These are phyloP conservation scores for Pseudolycoriella hygida DNA, from an alignment of 2,888 invertebrate genomes.

Conservation along the genomic window DNA sequence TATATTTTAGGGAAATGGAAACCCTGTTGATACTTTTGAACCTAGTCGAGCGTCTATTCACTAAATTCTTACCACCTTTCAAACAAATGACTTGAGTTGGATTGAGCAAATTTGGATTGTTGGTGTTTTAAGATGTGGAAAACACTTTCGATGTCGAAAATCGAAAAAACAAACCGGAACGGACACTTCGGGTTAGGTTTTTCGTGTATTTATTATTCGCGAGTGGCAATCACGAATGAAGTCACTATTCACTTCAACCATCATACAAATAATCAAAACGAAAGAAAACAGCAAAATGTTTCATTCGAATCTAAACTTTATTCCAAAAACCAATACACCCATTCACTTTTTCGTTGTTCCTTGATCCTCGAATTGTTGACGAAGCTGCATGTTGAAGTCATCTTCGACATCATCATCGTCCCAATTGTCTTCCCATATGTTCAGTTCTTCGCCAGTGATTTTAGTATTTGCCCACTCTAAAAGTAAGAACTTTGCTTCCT, in stretches of 20 bases:
- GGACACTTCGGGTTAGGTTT: too few species aligned
- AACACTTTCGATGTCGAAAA: too few species aligned
- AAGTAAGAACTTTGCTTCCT: slow-evolving; percentile 12
- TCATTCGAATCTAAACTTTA: not conserved
- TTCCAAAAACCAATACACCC: too few species aligned
- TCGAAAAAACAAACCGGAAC: too few species aligned
- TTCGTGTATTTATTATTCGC: too few species aligned
- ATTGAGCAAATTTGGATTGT: slow-evolving; percentile 22
- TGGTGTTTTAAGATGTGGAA: not conserved
- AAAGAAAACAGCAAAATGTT: too few species aligned
- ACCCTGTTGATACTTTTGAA: slow-evolving; percentile 76
- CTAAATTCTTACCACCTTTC: slow-evolving; percentile 55
- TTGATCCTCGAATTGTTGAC: slow-evolving; percentile 33
- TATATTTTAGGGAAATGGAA: too few species aligned
- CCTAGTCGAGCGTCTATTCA: slow-evolving; percentile 52
- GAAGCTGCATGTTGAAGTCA: slow-evolving; percentile 89
- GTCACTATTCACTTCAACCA: too few species aligned
- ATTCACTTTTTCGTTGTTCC: not conserved
- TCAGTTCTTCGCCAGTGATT: slow-evolving; percentile 86
- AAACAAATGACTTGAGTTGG: slow-evolving; percentile 63
- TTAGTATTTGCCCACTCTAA: slow-evolving; percentile 69
- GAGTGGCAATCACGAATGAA: too few species aligned
- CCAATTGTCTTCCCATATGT: slow-evolving; percentile 99
- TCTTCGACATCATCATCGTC: slow-evolving; percentile 98
- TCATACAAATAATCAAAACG: too few species aligned